phyloP scores from a whole-genome alignment of 2,888 invertebrate species.

The Cynaeus angustus region DNA sequence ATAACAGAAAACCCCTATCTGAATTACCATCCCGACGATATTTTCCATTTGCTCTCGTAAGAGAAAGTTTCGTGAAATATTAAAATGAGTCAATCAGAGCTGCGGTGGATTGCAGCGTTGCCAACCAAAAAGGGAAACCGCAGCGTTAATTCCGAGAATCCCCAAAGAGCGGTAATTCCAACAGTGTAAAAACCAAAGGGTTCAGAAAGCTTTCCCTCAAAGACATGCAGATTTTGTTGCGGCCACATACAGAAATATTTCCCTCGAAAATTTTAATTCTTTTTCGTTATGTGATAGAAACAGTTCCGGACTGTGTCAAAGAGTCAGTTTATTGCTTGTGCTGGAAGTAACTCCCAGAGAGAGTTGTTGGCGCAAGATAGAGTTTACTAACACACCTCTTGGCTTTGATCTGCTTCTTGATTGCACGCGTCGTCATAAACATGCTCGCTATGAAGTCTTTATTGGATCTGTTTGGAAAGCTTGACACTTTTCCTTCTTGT shows the following conservation, averaged over 20 bases:
- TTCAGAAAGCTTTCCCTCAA: constrained; percentile 58
- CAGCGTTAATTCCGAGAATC: constrained; percentile 52
- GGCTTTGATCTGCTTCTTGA: constrained; percentile 65
- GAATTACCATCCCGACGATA: constrained; percentile 34
- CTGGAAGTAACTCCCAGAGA: constrained; percentile 58
- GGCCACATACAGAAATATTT: constrained; percentile 36
- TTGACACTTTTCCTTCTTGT: constrained; percentile 43
- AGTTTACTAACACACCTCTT: constrained; percentile 66
- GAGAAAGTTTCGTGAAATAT: constrained; percentile 47
- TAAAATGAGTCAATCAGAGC: constrained; percentile 51
- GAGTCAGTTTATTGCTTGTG: constrained; percentile 54
- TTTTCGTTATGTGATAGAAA: constrained; percentile 35
- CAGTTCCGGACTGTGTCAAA: constrained; percentile 44
- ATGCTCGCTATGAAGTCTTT: constrained; percentile 54
- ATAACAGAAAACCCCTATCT: constrained; percentile 21
- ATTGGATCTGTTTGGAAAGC: constrained; percentile 44
- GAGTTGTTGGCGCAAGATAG: constrained; percentile 59
- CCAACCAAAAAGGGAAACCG: constrained; percentile 44
- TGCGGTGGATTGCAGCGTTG: constrained; percentile 41
- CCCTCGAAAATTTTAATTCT: constrained; percentile 28
- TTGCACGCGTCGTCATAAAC: constrained; percentile 63
- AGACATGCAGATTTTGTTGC: constrained; percentile 63
- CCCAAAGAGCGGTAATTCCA: constrained; percentile 64
- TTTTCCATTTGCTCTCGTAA: constrained; percentile 39
- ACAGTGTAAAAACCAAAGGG: constrained; percentile 64